Base-by-base conservation (phyloP, 1,140 invertebrate genomes). In the Eufriesea mexicana region DNA sequence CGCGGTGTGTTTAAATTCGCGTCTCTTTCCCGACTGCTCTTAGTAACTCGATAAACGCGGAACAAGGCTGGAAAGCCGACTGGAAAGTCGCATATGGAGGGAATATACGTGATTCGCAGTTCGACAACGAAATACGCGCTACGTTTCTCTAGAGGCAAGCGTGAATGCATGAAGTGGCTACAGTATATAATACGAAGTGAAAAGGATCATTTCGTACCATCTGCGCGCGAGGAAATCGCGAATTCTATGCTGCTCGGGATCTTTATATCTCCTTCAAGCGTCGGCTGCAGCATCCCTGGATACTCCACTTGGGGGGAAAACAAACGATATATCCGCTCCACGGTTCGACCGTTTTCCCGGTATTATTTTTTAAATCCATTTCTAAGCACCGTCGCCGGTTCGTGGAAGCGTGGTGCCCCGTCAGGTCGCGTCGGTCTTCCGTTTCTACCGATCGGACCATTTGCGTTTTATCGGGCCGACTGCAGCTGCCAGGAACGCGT, bases 181-280 rank as follows among this genome's bases (percentile, higher is more conserved):
- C 74, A 83, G 74, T 76, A 86, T 87, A 87, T 86, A 86, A 87
- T 78, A 57, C 73, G 55, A 42, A 87, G 77, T 54, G 83, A 84
- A 67, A 84, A 88, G 72, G 78, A 85, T 68, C 83, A 88, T 88
- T 88, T 45, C 79, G 55, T 88, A 66, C 86, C 87, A 88, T 85
- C 86, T 85, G 87, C 55, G 79, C 78, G 59, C 54, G 73, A 73
- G 71, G 85, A 77, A 85, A 83, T 88, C 87, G 87, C 79, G 86
- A 88, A 88, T 88, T 88, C 79, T 83, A 85, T 85, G 62, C 71
- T 62, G 75, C 51, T 12, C 25, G 42, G 42, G 86, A 88, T 88
- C 86, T 89, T 89, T 89, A 89, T 89, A 88, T 89, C 86, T 83
- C 79, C 86, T 83, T 85, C 66, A 86, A 76, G 73, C 86, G 87